Conservation (phyloP, 1,140 invertebrate species). For the Steinernema khuongi region DNA sequence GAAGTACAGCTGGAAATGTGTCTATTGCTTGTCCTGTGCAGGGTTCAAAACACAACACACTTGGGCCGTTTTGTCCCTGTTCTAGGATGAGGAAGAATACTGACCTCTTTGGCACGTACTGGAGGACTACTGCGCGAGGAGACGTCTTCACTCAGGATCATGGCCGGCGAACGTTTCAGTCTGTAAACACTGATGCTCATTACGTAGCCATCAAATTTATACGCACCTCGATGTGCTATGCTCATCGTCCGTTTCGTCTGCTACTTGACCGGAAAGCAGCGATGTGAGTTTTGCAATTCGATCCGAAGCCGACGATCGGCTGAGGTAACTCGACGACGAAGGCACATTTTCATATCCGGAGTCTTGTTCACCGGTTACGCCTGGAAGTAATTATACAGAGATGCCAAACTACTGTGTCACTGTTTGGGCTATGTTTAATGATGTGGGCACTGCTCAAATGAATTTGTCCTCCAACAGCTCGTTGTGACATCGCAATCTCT, state of each 20-base stretch:
- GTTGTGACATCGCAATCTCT: no score
- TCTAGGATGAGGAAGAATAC: no score
- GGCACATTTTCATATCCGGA: not conserved
- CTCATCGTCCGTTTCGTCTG: not conserved
- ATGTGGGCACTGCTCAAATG: no score
- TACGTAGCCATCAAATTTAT: not conserved
- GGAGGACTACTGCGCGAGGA: not conserved
- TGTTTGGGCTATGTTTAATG: no score
- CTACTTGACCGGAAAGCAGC: not conserved
- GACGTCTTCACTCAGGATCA: conserved; percentile 43
- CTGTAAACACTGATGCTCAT: conserved; percentile 31
- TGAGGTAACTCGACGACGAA: not conserved
- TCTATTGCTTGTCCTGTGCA: no score
- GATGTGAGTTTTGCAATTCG: not conserved
- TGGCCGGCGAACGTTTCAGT: conserved; percentile 56
- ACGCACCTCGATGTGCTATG: not conserved
- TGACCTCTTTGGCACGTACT: not conserved
- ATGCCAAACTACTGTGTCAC: no score
- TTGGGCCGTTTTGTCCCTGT: no score
- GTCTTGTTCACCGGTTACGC: no score
- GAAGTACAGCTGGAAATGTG: no score
- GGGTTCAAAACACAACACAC: no score
- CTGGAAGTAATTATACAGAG: not conserved
- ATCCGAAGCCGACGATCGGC: not conserved
- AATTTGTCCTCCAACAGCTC: no score